Evolutionary conservation across 2,113 vertebrate genomes (phyloP).

Genomic region (Vidua chalybeata): DNA sequence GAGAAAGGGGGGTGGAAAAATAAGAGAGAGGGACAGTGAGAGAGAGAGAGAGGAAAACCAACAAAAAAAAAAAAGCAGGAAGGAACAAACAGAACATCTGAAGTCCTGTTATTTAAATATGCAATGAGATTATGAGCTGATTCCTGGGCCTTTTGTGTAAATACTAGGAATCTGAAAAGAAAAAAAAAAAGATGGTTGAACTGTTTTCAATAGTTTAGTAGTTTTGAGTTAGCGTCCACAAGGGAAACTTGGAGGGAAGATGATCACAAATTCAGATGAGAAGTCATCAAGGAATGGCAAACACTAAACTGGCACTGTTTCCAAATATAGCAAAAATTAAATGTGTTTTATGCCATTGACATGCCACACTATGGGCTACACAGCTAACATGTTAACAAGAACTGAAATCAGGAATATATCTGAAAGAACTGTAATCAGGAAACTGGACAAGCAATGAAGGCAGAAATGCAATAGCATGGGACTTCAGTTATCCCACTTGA

Average conservation of each 20-base stretch:
- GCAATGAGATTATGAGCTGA: neutral
- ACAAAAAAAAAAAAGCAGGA: neutral
- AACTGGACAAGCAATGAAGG: neutral
- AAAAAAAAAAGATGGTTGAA: neutral
- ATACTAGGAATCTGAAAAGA: neutral
- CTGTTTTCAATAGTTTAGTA: neutral
- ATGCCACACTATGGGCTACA: neutral
- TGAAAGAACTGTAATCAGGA: neutral
- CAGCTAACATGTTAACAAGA: neutral
- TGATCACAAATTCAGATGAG: neutral
- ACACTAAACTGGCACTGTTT: neutral
- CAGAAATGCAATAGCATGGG: neutral
- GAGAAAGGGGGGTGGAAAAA: neutral
- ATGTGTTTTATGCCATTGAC: neutral
- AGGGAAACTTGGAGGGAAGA: neutral
- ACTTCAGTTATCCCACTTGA: neutral
- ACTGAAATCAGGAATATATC: neutral
- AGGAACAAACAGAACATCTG: neutral
- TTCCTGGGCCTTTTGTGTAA: neutral
- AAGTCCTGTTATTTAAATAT: neutral
- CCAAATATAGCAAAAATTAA: neutral
- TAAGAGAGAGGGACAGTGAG: neutral
- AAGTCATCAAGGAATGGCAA: neutral
- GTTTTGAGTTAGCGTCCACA: rapidly evolving
- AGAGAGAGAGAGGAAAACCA: neutral